Percentiles rank a stretch among this genome's conserved stretches.
phyloP scores from a whole-genome alignment of 2,888 invertebrate genomes.

The Limnephilus rhombicus region DNA sequence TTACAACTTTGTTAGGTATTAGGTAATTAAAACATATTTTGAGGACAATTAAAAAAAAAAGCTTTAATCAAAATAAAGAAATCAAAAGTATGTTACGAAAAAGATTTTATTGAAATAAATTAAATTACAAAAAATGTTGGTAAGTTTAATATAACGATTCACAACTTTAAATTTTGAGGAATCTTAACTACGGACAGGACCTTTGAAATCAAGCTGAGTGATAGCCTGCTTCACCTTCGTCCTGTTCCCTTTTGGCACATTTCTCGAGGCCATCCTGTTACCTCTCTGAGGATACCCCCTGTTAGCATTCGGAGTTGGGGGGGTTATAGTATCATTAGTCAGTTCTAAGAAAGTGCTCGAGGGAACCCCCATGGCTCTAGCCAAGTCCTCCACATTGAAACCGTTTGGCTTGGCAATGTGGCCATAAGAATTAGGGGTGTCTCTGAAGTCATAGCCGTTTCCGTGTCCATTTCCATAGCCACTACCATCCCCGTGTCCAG shows the following conservation, averaged over 20 bases:
- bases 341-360: slow-evolving; percentile 59
- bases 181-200: slow-evolving; percentile 7
- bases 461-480: slow-evolving; percentile 41
- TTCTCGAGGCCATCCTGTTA: not conserved
- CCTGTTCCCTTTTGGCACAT: not conserved
- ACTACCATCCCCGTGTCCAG: slow-evolving; percentile 24
- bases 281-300: slow-evolving; percentile 17
- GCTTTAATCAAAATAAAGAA: not conserved
- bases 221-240: not conserved
- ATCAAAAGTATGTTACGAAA: not conserved
- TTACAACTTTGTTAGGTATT: not conserved
- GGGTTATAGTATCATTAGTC: slow-evolving; percentile 7
- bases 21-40: not conserved
- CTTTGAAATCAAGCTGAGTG: slow-evolving; percentile 13
- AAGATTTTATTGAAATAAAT: not conserved
- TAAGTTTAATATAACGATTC: not conserved
- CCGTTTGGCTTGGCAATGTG: slow-evolving; percentile 41
- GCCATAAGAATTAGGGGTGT: slow-evolving; percentile 2
- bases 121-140: not conserved
- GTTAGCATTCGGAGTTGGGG: not conserved
- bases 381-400: slow-evolving; percentile 61
- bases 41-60: not conserved
- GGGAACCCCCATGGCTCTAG: slow-evolving; percentile 62
- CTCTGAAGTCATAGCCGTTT: slow-evolving; percentile 9
- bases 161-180: not conserved